phyloP scores from a whole-genome alignment of 2,113 vertebrate species.

The Oryzias melastigma region DNA sequence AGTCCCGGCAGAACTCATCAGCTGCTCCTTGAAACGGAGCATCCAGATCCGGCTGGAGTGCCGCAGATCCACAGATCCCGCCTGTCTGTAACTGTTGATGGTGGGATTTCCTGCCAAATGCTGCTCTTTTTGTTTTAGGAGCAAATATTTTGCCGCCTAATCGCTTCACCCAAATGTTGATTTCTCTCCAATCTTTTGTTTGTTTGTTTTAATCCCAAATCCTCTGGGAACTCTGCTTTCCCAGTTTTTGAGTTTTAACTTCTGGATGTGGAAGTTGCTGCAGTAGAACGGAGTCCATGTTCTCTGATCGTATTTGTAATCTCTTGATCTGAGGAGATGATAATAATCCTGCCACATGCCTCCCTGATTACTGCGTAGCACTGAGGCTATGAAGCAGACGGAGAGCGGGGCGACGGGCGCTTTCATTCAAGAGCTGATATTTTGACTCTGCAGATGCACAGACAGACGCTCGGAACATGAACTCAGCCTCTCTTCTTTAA shows the following conservation, averaged over 20 bases:
- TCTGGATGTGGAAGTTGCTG: neutral
- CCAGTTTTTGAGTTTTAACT: constrained; percentile 3
- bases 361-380: constrained; percentile 48
- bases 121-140: constrained; percentile 9
- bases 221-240: constrained; percentile 10
- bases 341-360: constrained; percentile 62
- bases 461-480: neutral
- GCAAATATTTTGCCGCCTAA: constrained; percentile 13
- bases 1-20: too few species aligned
- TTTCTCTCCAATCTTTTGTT: neutral
- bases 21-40: too few species aligned
- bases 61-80: neutral
- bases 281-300: constrained; percentile 12
- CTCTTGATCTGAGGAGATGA: constrained; percentile 62
- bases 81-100: constrained; percentile 6
- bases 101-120: constrained; percentile 38
- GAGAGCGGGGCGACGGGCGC: neutral
- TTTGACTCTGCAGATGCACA: neutral
- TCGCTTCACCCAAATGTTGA: constrained; percentile 4
- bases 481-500: too few species aligned
- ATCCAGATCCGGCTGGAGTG: too few species aligned
- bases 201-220: constrained; percentile 11
- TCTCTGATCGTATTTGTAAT: constrained; percentile 55
- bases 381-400: constrained; percentile 12
- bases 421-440: neutral